Percentiles rank a stretch among this genome's conserved stretches.
Evolutionary conservation across 2,113 vertebrate species (phyloP).

Genomic region (Buteo buteo): DNA sequence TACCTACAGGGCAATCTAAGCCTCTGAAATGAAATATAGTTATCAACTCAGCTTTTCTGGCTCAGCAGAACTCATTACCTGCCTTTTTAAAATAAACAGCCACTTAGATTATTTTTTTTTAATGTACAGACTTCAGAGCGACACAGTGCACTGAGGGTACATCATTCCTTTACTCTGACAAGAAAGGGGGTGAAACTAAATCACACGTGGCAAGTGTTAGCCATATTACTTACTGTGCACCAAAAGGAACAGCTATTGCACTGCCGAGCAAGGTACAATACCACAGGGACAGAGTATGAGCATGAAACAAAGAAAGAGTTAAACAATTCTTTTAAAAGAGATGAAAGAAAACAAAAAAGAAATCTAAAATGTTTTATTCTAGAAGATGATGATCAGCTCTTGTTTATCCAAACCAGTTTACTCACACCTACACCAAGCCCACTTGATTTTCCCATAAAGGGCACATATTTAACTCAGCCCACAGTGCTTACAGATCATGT

Average conservation of each 20-base stretch:
- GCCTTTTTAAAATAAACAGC: neutral
- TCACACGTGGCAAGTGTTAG: neutral
- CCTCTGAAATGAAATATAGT: neutral
- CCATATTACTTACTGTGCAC: neutral
- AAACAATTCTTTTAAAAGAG: neutral
- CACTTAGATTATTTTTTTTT: neutral
- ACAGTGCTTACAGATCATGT: neutral
- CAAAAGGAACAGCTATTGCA: neutral
- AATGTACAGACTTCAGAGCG: neutral
- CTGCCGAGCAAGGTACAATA: neutral
- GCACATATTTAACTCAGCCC: slow-evolving; percentile 22
- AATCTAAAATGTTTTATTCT: neutral
- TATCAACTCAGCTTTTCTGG: neutral
- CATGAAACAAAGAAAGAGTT: neutral
- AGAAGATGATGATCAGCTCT: neutral
- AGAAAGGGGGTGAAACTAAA: neutral
- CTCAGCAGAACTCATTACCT: neutral
- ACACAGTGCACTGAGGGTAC: neutral
- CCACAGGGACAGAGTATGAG: neutral
- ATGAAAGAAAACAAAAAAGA: neutral
- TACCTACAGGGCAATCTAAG: neutral
- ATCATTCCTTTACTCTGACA: neutral
- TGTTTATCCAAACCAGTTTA: neutral
- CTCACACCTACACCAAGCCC: neutral
- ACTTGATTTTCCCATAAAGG: neutral